Base-by-base conservation (phyloP, 2,888 invertebrate genomes). In the Eupithecia subfuscata region DNA sequence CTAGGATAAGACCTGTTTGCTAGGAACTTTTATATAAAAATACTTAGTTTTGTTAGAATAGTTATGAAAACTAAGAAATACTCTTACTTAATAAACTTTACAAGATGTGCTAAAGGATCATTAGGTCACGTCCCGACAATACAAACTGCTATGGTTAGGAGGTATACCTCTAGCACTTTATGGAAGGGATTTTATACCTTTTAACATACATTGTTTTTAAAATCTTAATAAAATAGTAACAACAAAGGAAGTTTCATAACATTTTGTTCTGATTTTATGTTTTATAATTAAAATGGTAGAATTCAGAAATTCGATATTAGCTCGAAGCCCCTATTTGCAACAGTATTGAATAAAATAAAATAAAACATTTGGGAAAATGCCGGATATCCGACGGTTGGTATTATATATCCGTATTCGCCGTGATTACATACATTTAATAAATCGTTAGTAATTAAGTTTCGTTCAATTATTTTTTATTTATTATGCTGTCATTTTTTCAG, bases 381-480 rank as follows among this genome's bases (percentile, higher is more conserved):
- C 34, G 8, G 64, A 34, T 64, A 34, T 34, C 34, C 18, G 18
- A 70, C n/a, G 37, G 34, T 60, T 67, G 37, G 22, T 67, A 11
- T 67, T 40, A 40, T 12, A n/a, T 25, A 40, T n/a, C 48, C 52
- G 43, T 43, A 45, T 74, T 16, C 45, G 25, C 16, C 63, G 52
- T 63, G 68, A 75, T 64, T 52, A 34, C 63, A 16, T 43, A 25
- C 63, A 63, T 52, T 75, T 70, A 74, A 75, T 73, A 77, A 79
- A 81, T 80, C 74, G 74, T 56, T 63, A 56, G 69, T 71, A 69
- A 78, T 80, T 76, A 73, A 45, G 52, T 75, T 76, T 63, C 52
- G 73, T 78, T 69, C 69, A 74, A 75, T 75, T 75, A 72, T 37
- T 70, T 77, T 74, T 75, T 72, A 64, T 65, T 73, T 60, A 71